These are phyloP conservation scores for Phaonia tiefii DNA, from an alignment of 2,888 invertebrate species.

Conservation along the genomic window DNA sequence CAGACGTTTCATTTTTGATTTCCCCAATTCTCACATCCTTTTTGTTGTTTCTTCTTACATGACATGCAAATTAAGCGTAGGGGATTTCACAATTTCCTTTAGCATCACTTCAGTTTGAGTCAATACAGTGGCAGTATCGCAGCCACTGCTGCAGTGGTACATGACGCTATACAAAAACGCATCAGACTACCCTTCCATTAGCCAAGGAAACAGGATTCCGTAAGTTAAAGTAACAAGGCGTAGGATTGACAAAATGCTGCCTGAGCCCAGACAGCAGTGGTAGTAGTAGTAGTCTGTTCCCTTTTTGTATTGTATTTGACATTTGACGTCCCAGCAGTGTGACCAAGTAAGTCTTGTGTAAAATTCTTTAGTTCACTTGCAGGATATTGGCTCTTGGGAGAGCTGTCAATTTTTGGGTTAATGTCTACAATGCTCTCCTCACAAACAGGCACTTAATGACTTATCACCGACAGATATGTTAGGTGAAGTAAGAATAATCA, in stretches of 20 bases:
- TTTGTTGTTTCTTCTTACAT: slow-evolving; percentile 35
- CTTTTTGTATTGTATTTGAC: slow-evolving; percentile 33
- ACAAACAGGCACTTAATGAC: background rate
- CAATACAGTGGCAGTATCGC: slow-evolving; percentile 37
- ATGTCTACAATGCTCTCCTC: slow-evolving; percentile 29
- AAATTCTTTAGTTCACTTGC: slow-evolving; percentile 25
- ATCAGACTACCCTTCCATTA: background rate
- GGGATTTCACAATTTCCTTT: slow-evolving; percentile 51
- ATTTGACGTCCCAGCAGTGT: slow-evolving; percentile 50
- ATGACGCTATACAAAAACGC: background rate
- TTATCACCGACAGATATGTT: background rate
- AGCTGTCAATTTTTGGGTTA: slow-evolving; percentile 40
- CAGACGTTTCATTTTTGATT: slow-evolving; percentile 45
- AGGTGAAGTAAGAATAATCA: too few relatives aligned
- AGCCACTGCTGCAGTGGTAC: background rate
- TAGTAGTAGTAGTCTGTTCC: background rate
- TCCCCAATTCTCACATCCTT: background rate
- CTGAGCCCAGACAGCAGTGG: background rate
- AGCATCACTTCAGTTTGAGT: slow-evolving; percentile 49
- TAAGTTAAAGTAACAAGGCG: background rate
- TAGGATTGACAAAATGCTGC: slow-evolving; percentile 26
- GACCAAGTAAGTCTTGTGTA: slow-evolving; percentile 29
- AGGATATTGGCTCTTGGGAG: slow-evolving; percentile 39
- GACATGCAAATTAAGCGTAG: slow-evolving; percentile 64
- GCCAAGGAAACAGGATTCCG: background rate